These are phyloP conservation scores for Phataginus tetradactyla DNA, from an alignment of 2,797 vertebrate genomes.

Conservation along the genomic window DNA sequence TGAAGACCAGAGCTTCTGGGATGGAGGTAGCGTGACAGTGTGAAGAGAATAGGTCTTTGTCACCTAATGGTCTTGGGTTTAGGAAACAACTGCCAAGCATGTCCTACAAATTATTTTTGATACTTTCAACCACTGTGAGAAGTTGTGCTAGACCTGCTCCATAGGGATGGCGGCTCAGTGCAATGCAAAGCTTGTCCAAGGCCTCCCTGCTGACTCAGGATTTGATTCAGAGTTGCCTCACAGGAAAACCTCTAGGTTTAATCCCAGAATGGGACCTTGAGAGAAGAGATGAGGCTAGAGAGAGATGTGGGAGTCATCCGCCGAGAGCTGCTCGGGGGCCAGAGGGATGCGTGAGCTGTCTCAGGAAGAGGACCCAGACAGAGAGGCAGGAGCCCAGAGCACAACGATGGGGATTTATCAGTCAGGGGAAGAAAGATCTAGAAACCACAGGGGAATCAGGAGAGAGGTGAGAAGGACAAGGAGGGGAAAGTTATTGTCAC, in stretches of 20 bases:
- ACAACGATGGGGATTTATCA: background rate
- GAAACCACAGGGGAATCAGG: background rate
- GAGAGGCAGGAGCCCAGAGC: background rate
- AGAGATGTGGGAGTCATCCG: background rate
- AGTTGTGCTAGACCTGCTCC: background rate
- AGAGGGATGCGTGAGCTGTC: background rate
- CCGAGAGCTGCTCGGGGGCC: background rate
- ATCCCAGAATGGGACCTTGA: background rate
- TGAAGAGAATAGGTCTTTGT: background rate
- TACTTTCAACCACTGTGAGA: background rate
- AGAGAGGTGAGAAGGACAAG: background rate
- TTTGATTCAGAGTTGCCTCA: background rate
- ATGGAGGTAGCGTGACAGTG: background rate
- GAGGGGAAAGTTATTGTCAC: background rate
- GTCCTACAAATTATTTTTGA: background rate
- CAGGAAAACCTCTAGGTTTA: background rate
- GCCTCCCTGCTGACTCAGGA: background rate
- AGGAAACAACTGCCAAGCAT: background rate
- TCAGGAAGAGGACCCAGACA: background rate
- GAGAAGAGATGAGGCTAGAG: background rate
- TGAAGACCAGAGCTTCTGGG: background rate
- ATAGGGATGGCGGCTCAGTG: no score
- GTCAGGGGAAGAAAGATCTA: background rate
- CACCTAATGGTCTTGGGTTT: background rate
- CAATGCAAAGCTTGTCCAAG: background rate